Base-by-base conservation (phyloP, 2,888 invertebrate species). In the Drosophila lutescens region DNA sequence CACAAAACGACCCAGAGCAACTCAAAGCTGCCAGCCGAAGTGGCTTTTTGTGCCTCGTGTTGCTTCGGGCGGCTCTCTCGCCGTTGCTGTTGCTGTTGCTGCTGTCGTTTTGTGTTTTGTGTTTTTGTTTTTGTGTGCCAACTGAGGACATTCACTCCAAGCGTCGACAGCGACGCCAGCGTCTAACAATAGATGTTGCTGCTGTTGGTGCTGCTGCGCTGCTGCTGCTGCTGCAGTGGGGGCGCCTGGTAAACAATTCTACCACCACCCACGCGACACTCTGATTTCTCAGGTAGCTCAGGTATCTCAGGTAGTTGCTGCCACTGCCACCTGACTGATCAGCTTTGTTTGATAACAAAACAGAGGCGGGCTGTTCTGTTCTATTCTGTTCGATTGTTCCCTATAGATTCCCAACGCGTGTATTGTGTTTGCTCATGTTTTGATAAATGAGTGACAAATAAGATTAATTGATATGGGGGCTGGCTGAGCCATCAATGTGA, bases 101-200 rank as follows among this genome's bases (percentile, higher is more conserved):
- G 46, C 58, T 43, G 46, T 53, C 54, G 49, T 53, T 44, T 36
- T 65, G 30, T 60, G 63, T 82, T 78, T 87, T 81, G 30, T 60
- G 66, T 82, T 79, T 87, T 81, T 86, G 75, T 80, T 80, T 79
- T 88, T 90, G 86, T 91, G 91, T 90, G 89, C 85, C 90, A 91
- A 90, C 90, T 90, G 91, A 91, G 91, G 91, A 91, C 91, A 91
- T 91, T 91, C 91, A 91, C 91, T 91, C 91, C 89, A 69, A 70
- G 72, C 70, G 78, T 70, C 77, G 71, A 68, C 58, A 46, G 53
- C 58, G 66, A 55, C 65, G 63, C 49, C 63, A 46, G 72, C 68
- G 66, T 83, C 81, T 83, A 88, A 88, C 88, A 88, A 88, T 88
- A 86, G 83, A 84, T 79, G 80, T 67, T 75, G 80, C 62, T 85